Conservation (phyloP, 2,113 vertebrate species). For the Desmodus rotundus region DNA sequence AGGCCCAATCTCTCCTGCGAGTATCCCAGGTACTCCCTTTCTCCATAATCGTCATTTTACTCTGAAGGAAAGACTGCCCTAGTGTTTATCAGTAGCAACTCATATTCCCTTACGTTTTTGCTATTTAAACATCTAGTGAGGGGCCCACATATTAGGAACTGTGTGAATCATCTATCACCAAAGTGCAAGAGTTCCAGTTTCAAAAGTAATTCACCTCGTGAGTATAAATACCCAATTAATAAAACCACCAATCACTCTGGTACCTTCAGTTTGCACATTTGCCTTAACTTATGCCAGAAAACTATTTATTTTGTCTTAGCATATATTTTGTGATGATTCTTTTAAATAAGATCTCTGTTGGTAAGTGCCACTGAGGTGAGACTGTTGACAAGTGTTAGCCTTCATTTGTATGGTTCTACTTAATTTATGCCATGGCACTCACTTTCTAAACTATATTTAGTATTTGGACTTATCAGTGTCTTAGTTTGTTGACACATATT, state of each 20-base stretch:
- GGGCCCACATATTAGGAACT: neutral
- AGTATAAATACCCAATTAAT: neutral
- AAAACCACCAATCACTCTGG: neutral
- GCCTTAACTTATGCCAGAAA: neutral
- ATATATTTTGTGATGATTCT: neutral
- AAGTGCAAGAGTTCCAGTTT: neutral
- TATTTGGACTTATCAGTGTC: neutral
- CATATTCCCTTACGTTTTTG: neutral
- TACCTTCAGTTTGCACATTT: neutral
- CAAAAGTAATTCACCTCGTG: neutral
- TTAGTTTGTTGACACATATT: neutral
- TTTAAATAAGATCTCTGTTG: neutral
- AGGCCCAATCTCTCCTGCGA: constrained; percentile 94
- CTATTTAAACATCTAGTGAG: neutral
- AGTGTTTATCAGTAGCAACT: neutral
- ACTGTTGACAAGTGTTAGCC: neutral
- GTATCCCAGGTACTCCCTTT: constrained; percentile 85
- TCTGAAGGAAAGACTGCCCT: neutral
- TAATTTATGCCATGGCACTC: neutral
- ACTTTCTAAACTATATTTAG: neutral
- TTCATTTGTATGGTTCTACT: neutral
- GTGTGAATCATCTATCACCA: neutral
- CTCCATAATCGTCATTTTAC: neutral
- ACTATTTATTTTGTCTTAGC: neutral
- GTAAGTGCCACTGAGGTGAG: neutral